These are phyloP conservation scores for Gopherus flavomarginatus DNA, from an alignment of 2,113 vertebrate genomes.

Conservation along the genomic window DNA sequence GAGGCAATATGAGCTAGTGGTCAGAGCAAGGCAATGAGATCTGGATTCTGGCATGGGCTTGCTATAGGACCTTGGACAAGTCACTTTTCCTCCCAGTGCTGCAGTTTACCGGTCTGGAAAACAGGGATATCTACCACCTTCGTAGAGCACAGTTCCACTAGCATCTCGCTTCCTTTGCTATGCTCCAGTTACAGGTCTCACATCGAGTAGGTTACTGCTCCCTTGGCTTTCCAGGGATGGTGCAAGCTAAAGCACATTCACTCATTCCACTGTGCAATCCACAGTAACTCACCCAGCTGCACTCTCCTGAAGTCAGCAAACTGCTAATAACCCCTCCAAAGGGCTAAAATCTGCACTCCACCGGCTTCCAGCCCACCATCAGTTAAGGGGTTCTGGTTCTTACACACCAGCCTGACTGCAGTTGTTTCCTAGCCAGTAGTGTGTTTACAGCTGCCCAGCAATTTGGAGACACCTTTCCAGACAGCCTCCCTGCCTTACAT, in stretches of 20 bases:
- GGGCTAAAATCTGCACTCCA: not conserved
- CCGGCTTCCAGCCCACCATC: not conserved
- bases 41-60: not conserved
- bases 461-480: not conserved
- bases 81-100: not conserved
- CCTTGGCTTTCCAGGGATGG: not conserved
- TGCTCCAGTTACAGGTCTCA: not conserved
- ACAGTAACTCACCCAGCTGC: not conserved
- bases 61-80: not conserved
- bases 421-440: not conserved
- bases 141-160: not conserved
- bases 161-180: not conserved
- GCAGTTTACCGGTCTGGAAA: not conserved
- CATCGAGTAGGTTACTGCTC: not conserved
- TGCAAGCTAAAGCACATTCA: not conserved
- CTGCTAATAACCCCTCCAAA: not conserved
- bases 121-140: not conserved
- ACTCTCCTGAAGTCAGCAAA: not conserved
- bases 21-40: not conserved
- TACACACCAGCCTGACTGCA: not conserved
- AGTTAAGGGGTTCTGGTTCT: not conserved
- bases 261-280: not conserved
- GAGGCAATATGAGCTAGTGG: not conserved
- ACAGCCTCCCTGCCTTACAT: not conserved
- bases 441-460: not conserved